phyloP scores from a whole-genome alignment of 1,140 invertebrate genomes.

The Halesus radiatus region DNA sequence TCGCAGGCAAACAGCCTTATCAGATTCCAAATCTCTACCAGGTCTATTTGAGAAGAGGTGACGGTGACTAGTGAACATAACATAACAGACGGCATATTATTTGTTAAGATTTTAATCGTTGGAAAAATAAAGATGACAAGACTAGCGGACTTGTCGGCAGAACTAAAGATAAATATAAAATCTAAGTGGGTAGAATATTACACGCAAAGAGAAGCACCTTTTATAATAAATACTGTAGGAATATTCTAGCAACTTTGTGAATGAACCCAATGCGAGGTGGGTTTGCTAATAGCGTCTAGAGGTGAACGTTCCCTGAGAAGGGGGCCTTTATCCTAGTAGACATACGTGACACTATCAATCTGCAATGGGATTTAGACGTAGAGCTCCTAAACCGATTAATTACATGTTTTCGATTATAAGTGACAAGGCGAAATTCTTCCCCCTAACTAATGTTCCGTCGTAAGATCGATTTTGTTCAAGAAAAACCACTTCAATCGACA shows the following conservation, averaged over 20 bases:
- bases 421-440: neutral
- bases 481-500: too few relatives aligned
- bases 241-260: too few relatives aligned
- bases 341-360: conserved; percentile 20
- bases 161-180: too few relatives aligned
- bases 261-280: neutral
- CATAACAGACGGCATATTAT: neutral
- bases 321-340: conserved; percentile 15
- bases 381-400: conserved; percentile 10
- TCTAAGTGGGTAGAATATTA: too few relatives aligned
- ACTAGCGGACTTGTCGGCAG: too few relatives aligned
- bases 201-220: too few relatives aligned
- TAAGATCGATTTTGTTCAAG: too few relatives aligned
- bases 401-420: neutral
- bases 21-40: neutral
- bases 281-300: conserved; percentile 5
- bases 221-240: too few relatives aligned
- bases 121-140: too few relatives aligned
- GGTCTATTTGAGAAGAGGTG: neutral
- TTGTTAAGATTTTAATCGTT: neutral
- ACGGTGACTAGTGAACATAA: neutral
- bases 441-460: neutral
- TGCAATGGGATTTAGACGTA: conserved; percentile 12
- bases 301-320: conserved; percentile 8
- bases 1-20: neutral